Evolutionary conservation across 2,888 invertebrate species (phyloP), one percentile per base, ranked within the genome.

Genomic region (Oscheius onirici): DNA sequence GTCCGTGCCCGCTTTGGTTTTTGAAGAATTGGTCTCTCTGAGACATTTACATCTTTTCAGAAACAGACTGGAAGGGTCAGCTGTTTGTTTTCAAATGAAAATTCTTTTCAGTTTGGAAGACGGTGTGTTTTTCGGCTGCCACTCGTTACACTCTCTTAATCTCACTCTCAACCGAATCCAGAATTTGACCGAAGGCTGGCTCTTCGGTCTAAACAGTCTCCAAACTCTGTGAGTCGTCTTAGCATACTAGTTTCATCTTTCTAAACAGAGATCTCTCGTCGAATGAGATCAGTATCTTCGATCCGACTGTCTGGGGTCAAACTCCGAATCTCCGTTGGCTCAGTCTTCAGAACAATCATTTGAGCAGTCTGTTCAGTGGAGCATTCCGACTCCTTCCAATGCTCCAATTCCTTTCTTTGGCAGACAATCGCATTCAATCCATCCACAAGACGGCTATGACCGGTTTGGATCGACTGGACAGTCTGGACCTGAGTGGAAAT

Each of bases 401-500:
- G 10, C 68, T 82, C 13, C 74, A 79, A 63, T 70, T 75, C 24
- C 74, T 82, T 2, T 72, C 71, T 34, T 58, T 82, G 24, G 76
- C 79, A 0, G 75, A 75, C 11, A 82, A 82, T 52, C 69, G 73
- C 0, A 72, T 82, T 22, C 75, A 77, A 52, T 74, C 72, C 63
- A 69, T 82, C 0, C 80, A 81, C 51, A 78, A 77, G 52, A 80
- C 78, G 10, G 78, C 82, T 1, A 57, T 81, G 68, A 69, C 77
- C 10, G 82, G 81, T n/a, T 75, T 82, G 68, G 73, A 78, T 49
- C 74, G 72, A 26, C 65, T 80, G 52, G 71, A 78, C 54, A 74
- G 55, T 58, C 68, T 76, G 28, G 83, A 83, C 69, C 70, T 83
- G 10, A 80, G 80, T 8, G 77, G 78, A 10, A 83, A 83, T 61